These are phyloP conservation scores for Phorcus lineatus DNA, from an alignment of 2,888 invertebrate genomes.

Conservation along the genomic window DNA sequence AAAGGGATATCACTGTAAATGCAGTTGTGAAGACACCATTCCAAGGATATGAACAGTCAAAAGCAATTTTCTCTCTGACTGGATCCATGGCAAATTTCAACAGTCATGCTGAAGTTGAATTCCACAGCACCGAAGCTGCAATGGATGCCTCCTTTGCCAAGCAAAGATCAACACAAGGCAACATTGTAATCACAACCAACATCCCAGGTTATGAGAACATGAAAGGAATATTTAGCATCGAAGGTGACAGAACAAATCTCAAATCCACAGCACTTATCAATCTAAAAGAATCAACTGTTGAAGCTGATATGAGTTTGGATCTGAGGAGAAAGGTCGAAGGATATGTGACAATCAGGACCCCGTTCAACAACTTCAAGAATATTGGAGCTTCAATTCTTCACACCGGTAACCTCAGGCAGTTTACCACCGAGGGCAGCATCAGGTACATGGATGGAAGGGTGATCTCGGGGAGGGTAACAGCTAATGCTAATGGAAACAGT, in stretches of 20 bases:
- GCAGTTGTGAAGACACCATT: slow-evolving; percentile 3
- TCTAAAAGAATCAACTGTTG: not conserved
- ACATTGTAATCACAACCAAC: not conserved
- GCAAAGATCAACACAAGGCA: not conserved
- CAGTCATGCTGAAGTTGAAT: not conserved
- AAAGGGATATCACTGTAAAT: not conserved
- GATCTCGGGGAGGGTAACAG: slow-evolving; percentile 30
- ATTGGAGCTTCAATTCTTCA: slow-evolving; percentile 37
- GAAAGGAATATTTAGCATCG: not conserved
- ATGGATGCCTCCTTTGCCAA: not conserved
- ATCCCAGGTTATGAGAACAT: slow-evolving; percentile 4
- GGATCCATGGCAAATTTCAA: not conserved
- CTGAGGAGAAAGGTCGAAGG: not conserved
- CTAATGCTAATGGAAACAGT: not conserved
- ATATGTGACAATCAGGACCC: slow-evolving; percentile 27
- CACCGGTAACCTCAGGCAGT: slow-evolving; percentile 29
- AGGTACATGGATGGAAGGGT: slow-evolving; percentile 22
- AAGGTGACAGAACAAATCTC: not conserved
- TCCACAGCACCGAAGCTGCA: not conserved
- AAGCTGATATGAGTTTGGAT: not conserved
- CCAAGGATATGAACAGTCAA: not conserved
- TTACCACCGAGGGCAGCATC: slow-evolving; percentile 32
- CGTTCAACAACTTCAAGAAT: slow-evolving; percentile 24
- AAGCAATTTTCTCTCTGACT: not conserved
- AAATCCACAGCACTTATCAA: not conserved